These are phyloP conservation scores for Geotrypetes seraphini DNA, from an alignment of 2,797 vertebrate species.

Conservation along the genomic window DNA sequence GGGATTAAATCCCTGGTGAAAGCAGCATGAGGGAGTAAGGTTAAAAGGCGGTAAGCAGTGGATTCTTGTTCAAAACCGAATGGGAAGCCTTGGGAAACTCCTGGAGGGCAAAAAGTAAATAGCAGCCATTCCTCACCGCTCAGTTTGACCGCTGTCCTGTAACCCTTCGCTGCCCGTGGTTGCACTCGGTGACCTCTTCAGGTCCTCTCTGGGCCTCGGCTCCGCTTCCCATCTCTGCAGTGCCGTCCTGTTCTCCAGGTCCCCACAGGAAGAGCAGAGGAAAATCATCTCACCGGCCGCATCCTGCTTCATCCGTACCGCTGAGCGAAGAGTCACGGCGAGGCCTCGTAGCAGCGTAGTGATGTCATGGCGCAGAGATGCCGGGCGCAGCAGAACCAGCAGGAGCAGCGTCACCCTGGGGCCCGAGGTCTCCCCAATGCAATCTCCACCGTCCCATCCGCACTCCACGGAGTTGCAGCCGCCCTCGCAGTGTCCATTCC, in stretches of 20 bases:
- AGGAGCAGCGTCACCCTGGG: constrained; percentile 55
- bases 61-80: no score
- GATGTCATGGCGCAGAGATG: constrained; percentile 41
- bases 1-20: no score
- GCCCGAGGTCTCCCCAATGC: constrained; percentile 32
- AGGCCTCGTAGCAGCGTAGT: constrained; percentile 59
- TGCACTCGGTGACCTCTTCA: neutral
- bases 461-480: constrained; percentile 67
- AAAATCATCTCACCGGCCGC: constrained; percentile 24
- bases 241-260: constrained; percentile 24
- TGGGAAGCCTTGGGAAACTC: no score
- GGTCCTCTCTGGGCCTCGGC: no score
- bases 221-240: constrained; percentile 7
- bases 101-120: no score
- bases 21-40: no score
- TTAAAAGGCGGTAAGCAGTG: no score
- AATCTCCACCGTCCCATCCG: constrained; percentile 82
- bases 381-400: constrained; percentile 45
- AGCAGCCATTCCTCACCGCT: no score
- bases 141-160: no score
- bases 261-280: constrained; percentile 39
- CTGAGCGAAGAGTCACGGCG: constrained; percentile 57
- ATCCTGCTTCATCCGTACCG: constrained; percentile 26
- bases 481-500: constrained; percentile 69
- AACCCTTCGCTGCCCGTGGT: neutral